Evolutionary conservation across 64 coral and sea anemone species (phyloP), one percentile per base, ranked within the genome.

Genomic region (Platygyra sinensis): DNA sequence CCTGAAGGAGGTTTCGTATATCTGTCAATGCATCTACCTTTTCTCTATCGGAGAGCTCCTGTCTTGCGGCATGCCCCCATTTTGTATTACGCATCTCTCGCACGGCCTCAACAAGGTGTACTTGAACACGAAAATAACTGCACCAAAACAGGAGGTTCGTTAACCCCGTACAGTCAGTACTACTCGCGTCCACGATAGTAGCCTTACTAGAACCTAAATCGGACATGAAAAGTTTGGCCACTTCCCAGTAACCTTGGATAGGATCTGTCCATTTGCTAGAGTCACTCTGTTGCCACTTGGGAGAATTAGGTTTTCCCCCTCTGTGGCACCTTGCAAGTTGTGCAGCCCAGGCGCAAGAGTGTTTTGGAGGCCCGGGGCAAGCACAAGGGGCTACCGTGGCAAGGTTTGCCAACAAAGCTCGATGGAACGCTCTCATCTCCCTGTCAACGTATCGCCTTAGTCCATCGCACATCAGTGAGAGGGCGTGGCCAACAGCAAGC

Each of bases 141-240:
- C 87, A 94, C 87, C 87, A 94, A 60, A 60, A 89, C 4, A 94
- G 6, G 6, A 94, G 71, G 28, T 87, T 94, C 13, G 86, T 86
- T 5, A 94, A 73, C 3, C 94, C 94, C 0, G 94, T 95, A 19
- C 82, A 76, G 28, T 95, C 94, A 18, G 94, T 95, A 16, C 38
- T 80, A 52, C 57, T 60, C 8, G 80, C 73, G 52, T 88, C 84
- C 54, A 79, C 27, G 0, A 94, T 88, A 80, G 55, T 31, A 31
- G 67, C 42, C 22, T 80, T 81, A 30, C 78, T 73, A 2, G 36
- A n/a, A 1, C 94, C 94, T 3, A 95, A 85, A 88, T 95, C 94
- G 15, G 89, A 81, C 94, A 95, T 95, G 52, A 88, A 95, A 62
- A 95, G 67, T 78, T 95, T 95, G 10, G 94, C 94, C 8, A 95